Conservation (phyloP, 2,888 invertebrate genomes). For the Elmis aenea region DNA sequence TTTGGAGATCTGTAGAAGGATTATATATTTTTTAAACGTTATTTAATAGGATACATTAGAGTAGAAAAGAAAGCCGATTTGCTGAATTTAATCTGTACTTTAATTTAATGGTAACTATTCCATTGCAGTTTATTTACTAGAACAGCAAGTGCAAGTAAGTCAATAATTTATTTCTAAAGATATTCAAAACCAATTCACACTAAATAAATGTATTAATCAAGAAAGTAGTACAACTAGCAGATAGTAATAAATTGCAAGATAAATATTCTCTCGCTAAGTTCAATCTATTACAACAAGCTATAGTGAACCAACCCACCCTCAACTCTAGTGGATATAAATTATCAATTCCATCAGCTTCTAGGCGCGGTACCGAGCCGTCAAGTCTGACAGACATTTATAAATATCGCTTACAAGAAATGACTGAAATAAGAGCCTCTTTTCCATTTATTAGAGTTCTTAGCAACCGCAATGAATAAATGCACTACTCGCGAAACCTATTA, state of each 20-base stretch:
- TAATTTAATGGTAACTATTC: no score
- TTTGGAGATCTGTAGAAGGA: no score
- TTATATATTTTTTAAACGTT: no score
- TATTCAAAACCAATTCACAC: neutral
- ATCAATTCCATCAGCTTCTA: constrained; percentile 38
- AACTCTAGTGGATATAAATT: constrained; percentile 37
- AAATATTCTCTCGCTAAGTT: constrained; percentile 26
- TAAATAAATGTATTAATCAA: constrained; percentile 14
- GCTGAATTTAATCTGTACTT: no score
- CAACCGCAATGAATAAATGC: constrained; percentile 17
- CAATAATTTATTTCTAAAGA: no score
- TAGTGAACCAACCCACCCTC: constrained; percentile 20
- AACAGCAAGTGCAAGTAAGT: no score
- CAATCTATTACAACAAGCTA: constrained; percentile 27
- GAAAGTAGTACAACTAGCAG: constrained; percentile 17
- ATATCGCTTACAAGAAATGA: constrained; percentile 35
- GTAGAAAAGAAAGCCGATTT: no score
- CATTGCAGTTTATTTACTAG: no score
- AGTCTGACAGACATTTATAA: constrained; percentile 38
- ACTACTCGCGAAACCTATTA: no score
- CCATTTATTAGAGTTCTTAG: constrained; percentile 32
- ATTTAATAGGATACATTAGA: no score
- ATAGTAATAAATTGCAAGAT: constrained; percentile 28
- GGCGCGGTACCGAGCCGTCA: constrained; percentile 35
- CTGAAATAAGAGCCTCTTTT: constrained; percentile 34